Evolutionary conservation across 2,113 vertebrate species (phyloP), one percentile per base, ranked within the genome.

Genomic region (Cottus gobio): DNA sequence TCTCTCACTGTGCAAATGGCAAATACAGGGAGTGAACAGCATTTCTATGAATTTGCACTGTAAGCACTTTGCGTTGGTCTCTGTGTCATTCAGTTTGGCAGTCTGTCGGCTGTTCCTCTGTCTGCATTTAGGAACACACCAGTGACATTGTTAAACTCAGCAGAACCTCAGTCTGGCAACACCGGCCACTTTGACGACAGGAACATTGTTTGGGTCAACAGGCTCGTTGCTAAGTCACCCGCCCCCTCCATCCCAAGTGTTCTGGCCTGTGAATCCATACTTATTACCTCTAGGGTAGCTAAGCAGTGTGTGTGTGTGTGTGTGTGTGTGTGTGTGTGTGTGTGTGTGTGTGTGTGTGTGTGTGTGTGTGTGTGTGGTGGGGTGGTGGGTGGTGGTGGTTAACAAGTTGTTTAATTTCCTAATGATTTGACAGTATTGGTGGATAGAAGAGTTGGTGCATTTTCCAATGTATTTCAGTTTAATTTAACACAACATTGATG

Each of bases 131-230:
- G 79, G 88, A 86, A 74, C 80, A 91, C 87, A 87, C 73, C 83
- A 86, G 81, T 85, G 82, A 92, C 91, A 94, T 89, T 93, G 93
- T 92, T 85, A 80, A 79, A 80, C 90, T 85, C 69, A 88, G 82
- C 85, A 86, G 88, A 87, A 92, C 80, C 81, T 79, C 57, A 78
- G 81, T 90, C 89, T 86, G 79, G 87, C 82, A 77, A 83, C 68
- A 77, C 50, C 56, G 37, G 85, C 89, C 80, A 58, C 88, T 84
- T 80, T 92, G 87, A 90, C 78, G 79, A 92, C 85, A 85, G 79
- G 70, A 80, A 89, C 87, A 86, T 91, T 95, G 93, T 95, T 95
- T 95, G 88, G 86, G 91, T 94, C 93, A 94, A 94, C 93, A 95
- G 63, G 80, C 86, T 72, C 58, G 91, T 94, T 91, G 91, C 94